phyloP scores from a whole-genome alignment of 2,113 vertebrate species.

The Meleagris gallopavo region DNA sequence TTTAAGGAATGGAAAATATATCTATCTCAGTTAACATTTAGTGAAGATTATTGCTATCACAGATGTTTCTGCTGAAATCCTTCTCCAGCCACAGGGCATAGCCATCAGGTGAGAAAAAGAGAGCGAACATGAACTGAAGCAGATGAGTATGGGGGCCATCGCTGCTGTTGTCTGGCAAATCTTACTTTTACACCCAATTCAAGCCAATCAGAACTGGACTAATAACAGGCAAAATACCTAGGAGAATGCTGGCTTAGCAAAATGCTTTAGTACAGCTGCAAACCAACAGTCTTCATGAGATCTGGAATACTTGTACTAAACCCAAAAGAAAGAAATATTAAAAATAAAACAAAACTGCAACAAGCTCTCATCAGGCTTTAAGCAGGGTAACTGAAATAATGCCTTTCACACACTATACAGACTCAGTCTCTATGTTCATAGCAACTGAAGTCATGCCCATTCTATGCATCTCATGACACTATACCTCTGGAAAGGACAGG shows the following conservation, averaged over 20 bases:
- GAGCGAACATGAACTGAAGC: not conserved
- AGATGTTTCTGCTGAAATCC: not conserved
- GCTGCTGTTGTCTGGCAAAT: not conserved
- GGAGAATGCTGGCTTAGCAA: not conserved
- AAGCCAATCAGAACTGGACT: not conserved
- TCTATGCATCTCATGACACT: not conserved
- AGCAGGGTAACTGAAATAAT: not conserved
- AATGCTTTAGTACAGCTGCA: not conserved
- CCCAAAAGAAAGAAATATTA: not conserved
- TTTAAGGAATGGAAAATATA: not conserved
- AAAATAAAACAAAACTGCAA: not conserved
- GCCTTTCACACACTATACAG: not conserved
- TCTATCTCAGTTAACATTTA: not conserved
- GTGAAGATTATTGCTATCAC: not conserved
- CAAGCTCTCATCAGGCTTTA: not conserved
- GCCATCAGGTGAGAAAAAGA: not conserved
- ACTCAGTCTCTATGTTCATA: not conserved
- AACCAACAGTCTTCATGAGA: not conserved
- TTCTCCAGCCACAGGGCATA: not conserved
- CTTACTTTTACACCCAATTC: not conserved
- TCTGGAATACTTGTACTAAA: not conserved
- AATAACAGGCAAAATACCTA: not conserved
- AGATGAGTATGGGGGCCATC: not conserved
- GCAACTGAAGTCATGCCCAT: not conserved
- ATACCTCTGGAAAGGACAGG: not conserved